These are phyloP conservation scores for Gymnarchus niloticus DNA, from an alignment of 2,113 vertebrate species.

Conservation along the genomic window DNA sequence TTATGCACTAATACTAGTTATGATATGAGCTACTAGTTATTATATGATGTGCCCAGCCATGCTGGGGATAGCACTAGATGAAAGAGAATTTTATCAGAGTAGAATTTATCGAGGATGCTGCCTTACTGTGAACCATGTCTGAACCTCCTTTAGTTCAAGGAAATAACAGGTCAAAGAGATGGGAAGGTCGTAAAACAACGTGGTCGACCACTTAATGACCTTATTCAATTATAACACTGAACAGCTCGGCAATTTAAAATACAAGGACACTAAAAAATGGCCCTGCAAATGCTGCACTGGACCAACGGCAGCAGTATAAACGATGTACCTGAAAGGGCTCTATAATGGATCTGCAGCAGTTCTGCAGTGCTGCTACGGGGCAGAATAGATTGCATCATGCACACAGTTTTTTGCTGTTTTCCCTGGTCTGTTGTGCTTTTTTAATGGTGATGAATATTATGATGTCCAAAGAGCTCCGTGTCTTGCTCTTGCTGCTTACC, in stretches of 20 bases:
- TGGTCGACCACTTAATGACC: not conserved
- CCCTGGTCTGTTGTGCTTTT: not conserved
- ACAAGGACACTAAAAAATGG: not conserved
- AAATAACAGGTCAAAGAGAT: not conserved
- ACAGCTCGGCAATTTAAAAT: not conserved
- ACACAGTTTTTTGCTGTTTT: not conserved
- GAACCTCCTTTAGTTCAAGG: not conserved
- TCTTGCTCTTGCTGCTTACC: not conserved
- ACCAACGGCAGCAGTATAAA: not conserved
- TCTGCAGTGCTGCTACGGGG: not conserved
- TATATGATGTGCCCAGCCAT: too few species aligned
- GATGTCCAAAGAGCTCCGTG: not conserved
- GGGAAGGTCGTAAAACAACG: not conserved
- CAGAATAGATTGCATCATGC: not conserved
- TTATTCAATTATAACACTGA: not conserved
- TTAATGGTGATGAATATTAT: constrained; percentile 1
- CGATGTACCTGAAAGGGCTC: not conserved
- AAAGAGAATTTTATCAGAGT: too few species aligned
- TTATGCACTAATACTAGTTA: not conserved
- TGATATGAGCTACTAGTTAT: not conserved
- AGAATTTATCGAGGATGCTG: not conserved
- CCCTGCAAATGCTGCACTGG: not conserved
- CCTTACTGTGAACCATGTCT: not conserved
- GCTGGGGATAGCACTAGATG: too few species aligned
- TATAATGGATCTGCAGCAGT: not conserved